phyloP scores from a whole-genome alignment of 2,113 vertebrate species.

The Casuarius casuarius region DNA sequence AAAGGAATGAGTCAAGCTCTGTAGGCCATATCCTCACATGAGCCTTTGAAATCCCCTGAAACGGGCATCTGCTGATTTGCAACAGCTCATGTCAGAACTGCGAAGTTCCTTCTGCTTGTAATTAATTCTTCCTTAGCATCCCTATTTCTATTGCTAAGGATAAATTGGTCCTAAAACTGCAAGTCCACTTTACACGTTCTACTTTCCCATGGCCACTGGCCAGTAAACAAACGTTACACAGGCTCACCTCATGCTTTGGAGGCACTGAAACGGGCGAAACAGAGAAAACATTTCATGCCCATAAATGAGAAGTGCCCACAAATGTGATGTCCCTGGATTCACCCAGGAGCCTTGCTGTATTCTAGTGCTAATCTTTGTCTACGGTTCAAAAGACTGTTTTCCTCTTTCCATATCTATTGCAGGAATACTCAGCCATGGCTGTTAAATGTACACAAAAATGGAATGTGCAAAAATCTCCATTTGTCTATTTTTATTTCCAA shows the following conservation, averaged over 20 bases:
- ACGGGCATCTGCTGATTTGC: background rate
- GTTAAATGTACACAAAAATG: background rate
- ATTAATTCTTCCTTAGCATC: background rate
- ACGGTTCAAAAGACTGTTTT: background rate
- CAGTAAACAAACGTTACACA: background rate
- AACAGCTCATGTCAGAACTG: background rate
- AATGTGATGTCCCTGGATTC: background rate
- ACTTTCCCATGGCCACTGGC: background rate
- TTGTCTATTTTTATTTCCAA: constrained; percentile 11
- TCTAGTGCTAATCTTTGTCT: background rate
- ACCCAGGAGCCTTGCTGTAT: background rate
- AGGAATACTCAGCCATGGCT: background rate
- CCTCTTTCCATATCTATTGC: background rate
- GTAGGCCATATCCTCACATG: background rate
- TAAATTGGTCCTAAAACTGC: background rate
- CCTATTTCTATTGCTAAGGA: background rate
- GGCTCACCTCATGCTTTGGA: background rate
- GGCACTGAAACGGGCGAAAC: background rate
- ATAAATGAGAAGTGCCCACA: background rate
- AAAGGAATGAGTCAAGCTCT: background rate
- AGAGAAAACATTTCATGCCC: background rate
- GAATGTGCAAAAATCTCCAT: background rate
- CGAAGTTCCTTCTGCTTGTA: background rate
- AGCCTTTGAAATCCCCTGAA: background rate
- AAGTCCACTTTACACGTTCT: background rate